phyloP scores from a whole-genome alignment of 2,797 vertebrate genomes.

The Takifugu rubripes region DNA sequence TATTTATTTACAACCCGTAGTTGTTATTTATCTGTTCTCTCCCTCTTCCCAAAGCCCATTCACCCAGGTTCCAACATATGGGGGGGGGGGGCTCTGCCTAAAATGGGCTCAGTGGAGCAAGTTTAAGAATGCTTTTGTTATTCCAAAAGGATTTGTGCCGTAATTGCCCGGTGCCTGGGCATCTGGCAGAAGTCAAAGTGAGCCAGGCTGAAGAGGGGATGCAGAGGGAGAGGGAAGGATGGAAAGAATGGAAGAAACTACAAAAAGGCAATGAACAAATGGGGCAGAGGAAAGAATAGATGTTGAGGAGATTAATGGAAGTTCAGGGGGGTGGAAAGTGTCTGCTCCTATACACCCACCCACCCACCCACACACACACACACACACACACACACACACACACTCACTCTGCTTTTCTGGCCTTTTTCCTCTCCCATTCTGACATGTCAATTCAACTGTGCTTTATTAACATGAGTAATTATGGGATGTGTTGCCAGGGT shows the following conservation, averaged over 20 bases:
- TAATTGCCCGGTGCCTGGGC: constrained; percentile 73
- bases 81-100: constrained; percentile 34
- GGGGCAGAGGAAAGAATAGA: constrained; percentile 45
- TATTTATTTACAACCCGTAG: constrained; percentile 38
- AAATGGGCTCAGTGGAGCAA: constrained; percentile 56
- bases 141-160: constrained; percentile 63
- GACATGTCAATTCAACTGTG: constrained; percentile 73
- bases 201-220: constrained; percentile 35
- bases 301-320: constrained; percentile 49
- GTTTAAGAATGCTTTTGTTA: constrained; percentile 68
- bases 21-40: constrained; percentile 22
- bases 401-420: constrained; percentile 33
- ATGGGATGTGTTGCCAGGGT: constrained; percentile 74
- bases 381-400: neutral
- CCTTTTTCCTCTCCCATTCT: constrained; percentile 49
- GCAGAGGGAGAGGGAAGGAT: constrained; percentile 38
- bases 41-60: constrained; percentile 36
- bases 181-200: constrained; percentile 62
- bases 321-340: constrained; percentile 52
- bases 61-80: constrained; percentile 56
- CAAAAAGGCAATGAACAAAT: constrained; percentile 53
- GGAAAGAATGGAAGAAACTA: constrained; percentile 58
- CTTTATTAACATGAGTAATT: constrained; percentile 79
- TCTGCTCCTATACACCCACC: constrained; percentile 2
- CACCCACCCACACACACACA: no score